Base-by-base conservation (phyloP, 2,797 vertebrate genomes). In the Eremophila alpestris region DNA sequence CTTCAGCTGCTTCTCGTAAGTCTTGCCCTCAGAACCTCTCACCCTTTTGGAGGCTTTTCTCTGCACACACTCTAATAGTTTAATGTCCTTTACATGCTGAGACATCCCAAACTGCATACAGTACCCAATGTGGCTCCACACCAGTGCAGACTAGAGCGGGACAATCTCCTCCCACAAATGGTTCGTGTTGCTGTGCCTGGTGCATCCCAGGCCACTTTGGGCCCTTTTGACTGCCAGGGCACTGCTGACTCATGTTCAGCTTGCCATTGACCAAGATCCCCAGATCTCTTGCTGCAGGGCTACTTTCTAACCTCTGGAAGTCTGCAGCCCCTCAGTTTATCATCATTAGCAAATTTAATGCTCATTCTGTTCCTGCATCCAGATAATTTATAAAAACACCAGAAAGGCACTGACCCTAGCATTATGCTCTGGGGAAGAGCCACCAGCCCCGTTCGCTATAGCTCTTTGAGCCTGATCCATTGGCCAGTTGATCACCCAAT, bases 171-270 rank as follows among this genome's bases (percentile, higher is more conserved):
- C 56, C 26, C 36, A 70, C 30, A 49, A 18, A 41, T 11, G 5
- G 15, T 20, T 56, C 0, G 0, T 34, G 13, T 54, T 46, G 16
- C 46, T 85, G 29, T 46, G 10, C 16, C 40, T 46, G n/a, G 30
- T 60, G n/a, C 34, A 17, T 20, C 48, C 29, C 73, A 30, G 46
- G n/a, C 30, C n/a, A 24, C 40, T n/a, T 16, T 20, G 13, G 13
- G 5, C 16, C 9, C 36, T 68, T 68, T 40, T 60, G 29, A 30
- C 55, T 76, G 19, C 10, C 63, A 45, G 54, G 19, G 16, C 38
- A 59, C 38, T n/a, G 17, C 26, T 51, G 55, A 51, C 26, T 43
- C 32, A 16, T 38, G 67, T 59, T 45, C 19, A 45, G 36, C 8
- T 29, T 68, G 23, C 9, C 21, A 43, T 21, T 13, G 11, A 58